Percentiles rank a stretch among this genome's conserved stretches.
Conservation (phyloP, 2,888 invertebrate species). For the Acanthopleura granulata region DNA sequence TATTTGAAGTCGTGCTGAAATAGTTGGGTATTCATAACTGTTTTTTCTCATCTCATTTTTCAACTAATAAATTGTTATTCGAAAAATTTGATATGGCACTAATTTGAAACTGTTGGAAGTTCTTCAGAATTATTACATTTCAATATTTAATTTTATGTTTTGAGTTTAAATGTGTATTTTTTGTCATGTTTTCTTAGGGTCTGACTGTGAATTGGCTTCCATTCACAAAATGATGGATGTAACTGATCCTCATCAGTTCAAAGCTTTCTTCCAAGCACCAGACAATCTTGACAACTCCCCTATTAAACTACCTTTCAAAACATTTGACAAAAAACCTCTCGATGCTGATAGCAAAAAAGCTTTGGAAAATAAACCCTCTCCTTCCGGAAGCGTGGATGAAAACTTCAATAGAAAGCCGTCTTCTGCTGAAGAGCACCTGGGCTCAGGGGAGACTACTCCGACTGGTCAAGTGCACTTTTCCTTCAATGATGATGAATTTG, state of each 20-base stretch:
- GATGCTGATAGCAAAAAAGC: not conserved
- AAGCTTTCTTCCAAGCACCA: constrained; percentile 74
- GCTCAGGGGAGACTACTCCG: not conserved
- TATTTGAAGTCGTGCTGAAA: too few relatives aligned
- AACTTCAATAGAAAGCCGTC: not conserved
- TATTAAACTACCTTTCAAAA: not conserved
- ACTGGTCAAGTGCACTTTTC: not conserved
- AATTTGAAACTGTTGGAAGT: too few relatives aligned
- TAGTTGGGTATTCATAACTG: too few relatives aligned
- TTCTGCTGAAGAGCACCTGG: not conserved
- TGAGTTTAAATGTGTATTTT: not conserved
- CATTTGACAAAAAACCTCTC: not conserved
- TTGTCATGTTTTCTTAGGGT: constrained; percentile 26
- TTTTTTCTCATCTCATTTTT: too few relatives aligned
- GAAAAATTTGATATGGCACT: too few relatives aligned
- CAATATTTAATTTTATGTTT: not conserved
- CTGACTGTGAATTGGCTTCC: constrained; percentile 78
- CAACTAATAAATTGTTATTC: too few relatives aligned
- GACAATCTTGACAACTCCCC: constrained; percentile 17
- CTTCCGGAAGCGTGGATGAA: constrained; percentile 8
- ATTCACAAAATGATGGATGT: constrained; percentile 83
- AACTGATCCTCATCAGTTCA: constrained; percentile 77
- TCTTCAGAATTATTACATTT: not conserved
- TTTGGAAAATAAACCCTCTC: not conserved
- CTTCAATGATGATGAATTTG: not conserved